These are phyloP conservation scores for Amblyjoppa fuscipennis DNA, from an alignment of 2,888 invertebrate species.

Conservation along the genomic window DNA sequence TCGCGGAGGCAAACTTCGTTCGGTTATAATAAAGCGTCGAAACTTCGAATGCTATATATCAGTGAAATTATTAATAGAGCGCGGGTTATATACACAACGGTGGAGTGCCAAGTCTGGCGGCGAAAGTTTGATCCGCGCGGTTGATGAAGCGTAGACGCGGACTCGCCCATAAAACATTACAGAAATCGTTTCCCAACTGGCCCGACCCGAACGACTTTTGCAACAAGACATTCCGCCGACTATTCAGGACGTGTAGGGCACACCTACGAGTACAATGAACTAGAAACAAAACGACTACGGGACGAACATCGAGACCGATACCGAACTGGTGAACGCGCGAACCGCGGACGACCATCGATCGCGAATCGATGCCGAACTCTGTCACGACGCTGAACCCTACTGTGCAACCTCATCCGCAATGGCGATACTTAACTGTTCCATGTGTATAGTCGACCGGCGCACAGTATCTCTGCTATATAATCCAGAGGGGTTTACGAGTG, in stretches of 20 bases:
- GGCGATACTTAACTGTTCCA: slow-evolving; percentile 33
- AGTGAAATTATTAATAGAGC: background rate
- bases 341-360: slow-evolving; percentile 28
- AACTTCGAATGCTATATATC: background rate
- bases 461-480: slow-evolving; percentile 41
- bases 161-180: slow-evolving; percentile 22
- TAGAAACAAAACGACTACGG: background rate
- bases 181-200: background rate
- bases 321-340: slow-evolving; percentile 6
- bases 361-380: slow-evolving; percentile 54
- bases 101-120: background rate
- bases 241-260: background rate
- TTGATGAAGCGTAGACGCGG: background rate
- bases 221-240: slow-evolving; percentile 4
- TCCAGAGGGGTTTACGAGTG: slow-evolving; percentile 62
- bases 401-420: slow-evolving; percentile 14
- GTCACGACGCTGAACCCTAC: slow-evolving; percentile 23
- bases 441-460: slow-evolving; percentile 4
- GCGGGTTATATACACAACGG: background rate
- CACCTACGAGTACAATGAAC: background rate
- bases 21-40: background rate
- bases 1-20: background rate
- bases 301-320: slow-evolving; percentile 37
- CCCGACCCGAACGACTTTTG: slow-evolving; percentile 4
- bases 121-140: background rate